Conservation (phyloP, 2,797 vertebrate genomes). For the Pelobates cultripes region DNA sequence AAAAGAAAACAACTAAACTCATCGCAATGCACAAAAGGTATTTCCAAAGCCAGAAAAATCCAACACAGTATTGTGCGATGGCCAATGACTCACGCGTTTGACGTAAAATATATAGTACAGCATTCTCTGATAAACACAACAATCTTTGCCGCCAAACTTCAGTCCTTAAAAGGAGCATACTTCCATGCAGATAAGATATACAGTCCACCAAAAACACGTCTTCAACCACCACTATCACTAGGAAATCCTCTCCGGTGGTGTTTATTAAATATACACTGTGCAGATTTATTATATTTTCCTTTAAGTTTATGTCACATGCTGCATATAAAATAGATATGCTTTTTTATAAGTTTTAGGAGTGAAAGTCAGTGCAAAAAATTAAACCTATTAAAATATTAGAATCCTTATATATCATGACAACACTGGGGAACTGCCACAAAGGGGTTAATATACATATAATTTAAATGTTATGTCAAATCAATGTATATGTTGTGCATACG, state of each 20-base stretch:
- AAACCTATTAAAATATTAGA: no score
- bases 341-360: no score
- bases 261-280: no score
- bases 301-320: no score
- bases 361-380: no score
- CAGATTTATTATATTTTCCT: no score
- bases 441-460: no score
- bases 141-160: slow-evolving; percentile 55
- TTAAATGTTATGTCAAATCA: no score
- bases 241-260: neutral
- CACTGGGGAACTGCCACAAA: no score
- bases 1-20: slow-evolving; percentile 57
- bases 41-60: slow-evolving; percentile 57
- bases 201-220: neutral
- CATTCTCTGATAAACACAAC: slow-evolving; percentile 60
- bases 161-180: slow-evolving; percentile 61
- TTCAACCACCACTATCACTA: neutral
- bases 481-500: no score
- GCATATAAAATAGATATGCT: no score
- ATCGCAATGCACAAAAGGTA: slow-evolving; percentile 64
- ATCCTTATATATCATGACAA: no score
- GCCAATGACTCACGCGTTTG: slow-evolving; percentile 62
- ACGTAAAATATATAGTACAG: slow-evolving; percentile 60
- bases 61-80: slow-evolving; percentile 43
- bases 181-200: slow-evolving; percentile 24